Evolutionary conservation across 2,113 vertebrate genomes (phyloP).

Genomic region (Hoplias malabaricus): DNA sequence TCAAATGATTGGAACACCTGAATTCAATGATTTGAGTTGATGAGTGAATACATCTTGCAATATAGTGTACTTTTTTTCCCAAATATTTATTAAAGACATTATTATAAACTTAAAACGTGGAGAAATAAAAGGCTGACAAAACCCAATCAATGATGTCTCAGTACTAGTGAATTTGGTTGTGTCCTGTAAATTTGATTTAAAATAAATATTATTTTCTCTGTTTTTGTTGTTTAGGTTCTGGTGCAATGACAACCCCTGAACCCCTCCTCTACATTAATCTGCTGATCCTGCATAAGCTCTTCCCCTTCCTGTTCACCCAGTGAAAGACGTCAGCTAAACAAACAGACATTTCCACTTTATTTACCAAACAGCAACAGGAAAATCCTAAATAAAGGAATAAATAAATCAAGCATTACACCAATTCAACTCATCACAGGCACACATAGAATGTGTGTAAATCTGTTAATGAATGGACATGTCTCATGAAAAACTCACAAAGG

Average conservation of each 20-base stretch:
- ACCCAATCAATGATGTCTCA: too few species aligned
- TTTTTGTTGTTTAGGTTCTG: constrained; percentile 79
- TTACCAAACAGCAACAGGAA: constrained; percentile 60
- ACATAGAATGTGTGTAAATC: too few species aligned
- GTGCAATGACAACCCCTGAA: constrained; percentile 73
- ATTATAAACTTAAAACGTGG: too few species aligned
- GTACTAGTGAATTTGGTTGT: neutral
- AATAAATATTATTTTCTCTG: neutral
- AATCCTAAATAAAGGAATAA: constrained; percentile 46
- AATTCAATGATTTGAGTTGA: too few species aligned
- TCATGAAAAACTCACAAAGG: too few species aligned
- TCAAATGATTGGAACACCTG: too few species aligned
- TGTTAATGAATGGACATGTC: too few species aligned
- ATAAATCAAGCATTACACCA: constrained; percentile 50
- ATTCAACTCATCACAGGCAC: too few species aligned
- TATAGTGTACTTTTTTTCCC: too few species aligned
- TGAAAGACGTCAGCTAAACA: constrained; percentile 72
- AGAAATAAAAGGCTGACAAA: too few species aligned
- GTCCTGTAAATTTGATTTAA: neutral
- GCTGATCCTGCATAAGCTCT: constrained; percentile 82
- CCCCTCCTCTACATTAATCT: constrained; percentile 78
- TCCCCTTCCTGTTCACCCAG: constrained; percentile 80
- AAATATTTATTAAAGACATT: too few species aligned
- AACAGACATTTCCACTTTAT: constrained; percentile 58
- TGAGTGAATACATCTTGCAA: too few species aligned